A percentile compares a stretch with the other conserved stretches of the same genome.
phyloP scores from a whole-genome alignment of 1,140 invertebrate genomes.

The Brachionus rotundiformis region DNA sequence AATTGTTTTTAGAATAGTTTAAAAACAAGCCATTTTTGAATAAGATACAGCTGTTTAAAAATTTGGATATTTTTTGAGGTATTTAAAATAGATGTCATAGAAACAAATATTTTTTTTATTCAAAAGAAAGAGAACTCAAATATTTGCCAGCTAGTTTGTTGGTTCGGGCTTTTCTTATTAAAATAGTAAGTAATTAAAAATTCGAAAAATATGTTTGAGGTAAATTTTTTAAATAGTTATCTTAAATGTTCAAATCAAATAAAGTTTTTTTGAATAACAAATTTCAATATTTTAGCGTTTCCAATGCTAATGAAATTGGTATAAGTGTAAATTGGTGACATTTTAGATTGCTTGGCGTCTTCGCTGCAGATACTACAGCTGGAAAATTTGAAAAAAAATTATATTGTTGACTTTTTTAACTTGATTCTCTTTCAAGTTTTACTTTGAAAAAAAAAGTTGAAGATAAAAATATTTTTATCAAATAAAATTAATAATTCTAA shows the following conservation, averaged over 20 bases:
- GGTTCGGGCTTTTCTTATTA: background rate
- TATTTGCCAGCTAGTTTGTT: background rate
- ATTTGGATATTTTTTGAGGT: background rate
- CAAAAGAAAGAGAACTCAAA: background rate
- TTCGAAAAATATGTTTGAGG: background rate
- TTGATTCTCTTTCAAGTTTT: too few relatives aligned
- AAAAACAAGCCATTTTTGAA: background rate
- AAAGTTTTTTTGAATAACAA: background rate
- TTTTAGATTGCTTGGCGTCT: background rate
- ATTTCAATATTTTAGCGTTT: too few relatives aligned
- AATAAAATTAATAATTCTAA: too few relatives aligned
- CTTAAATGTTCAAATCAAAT: background rate
- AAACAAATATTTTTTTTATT: background rate
- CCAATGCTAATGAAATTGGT: background rate
- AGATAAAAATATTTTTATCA: too few relatives aligned
- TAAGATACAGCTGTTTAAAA: background rate
- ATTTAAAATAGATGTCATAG: background rate
- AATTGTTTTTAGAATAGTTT: background rate
- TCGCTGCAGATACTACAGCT: too few relatives aligned
- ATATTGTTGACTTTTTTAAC: too few relatives aligned
- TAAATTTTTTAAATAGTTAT: background rate
- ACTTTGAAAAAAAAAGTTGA: too few relatives aligned
- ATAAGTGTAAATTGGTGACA: background rate
- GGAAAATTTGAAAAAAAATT: too few relatives aligned
- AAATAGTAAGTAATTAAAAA: background rate